Evolutionary conservation across 2,797 vertebrate species (phyloP), one percentile per base, ranked within the genome.

Genomic region (Gallinago stenura): DNA sequence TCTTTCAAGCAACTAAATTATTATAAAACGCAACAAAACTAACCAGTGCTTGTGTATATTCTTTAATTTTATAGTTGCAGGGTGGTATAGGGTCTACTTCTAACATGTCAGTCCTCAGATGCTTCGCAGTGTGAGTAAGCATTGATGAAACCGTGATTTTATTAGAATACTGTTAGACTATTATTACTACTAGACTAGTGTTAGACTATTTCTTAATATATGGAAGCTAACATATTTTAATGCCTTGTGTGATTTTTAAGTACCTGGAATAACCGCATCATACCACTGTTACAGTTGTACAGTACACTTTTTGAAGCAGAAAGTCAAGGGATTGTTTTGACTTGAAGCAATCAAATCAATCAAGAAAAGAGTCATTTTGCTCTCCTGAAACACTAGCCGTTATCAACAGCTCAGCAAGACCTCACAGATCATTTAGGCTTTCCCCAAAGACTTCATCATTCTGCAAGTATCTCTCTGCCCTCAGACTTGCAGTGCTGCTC

Each of bases 341-440:
- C 61, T 66, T 82, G 31, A 90, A 84, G 22, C 22, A 88, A 80
- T 71, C 57, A 81, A 88, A 30, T 35, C 71, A 80, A 64, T 77
- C 45, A 80, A 87, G 57, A 51, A 50, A 54, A 89, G 45, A 45
- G 33, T 31, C 10, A 46, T 72, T 81, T 64, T 4, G 0, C 16
- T 64, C 41, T 65, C 71, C 71, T 75, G 53, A 61, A 83, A 69
- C 48, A 71, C 22, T 15, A 70, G 6, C 41, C 48, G 65, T 78
- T 88, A 81, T 60, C 91, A 72, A 89, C 51, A 91, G 26, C 30
- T 92, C 64, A 83, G 70, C 53, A 84, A 93, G 53, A 80, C 57
- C 45, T 90, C 51, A 50, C 10, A 50, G 53, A 68, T 75, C 26
- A 50, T 83, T 83, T 61, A 64, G 53, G 21, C 7, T 66, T 77